Evolutionary conservation across 1,140 invertebrate species (phyloP), one percentile per base, ranked within the genome.

Genomic region (Lordiphosa clarofinis): DNA sequence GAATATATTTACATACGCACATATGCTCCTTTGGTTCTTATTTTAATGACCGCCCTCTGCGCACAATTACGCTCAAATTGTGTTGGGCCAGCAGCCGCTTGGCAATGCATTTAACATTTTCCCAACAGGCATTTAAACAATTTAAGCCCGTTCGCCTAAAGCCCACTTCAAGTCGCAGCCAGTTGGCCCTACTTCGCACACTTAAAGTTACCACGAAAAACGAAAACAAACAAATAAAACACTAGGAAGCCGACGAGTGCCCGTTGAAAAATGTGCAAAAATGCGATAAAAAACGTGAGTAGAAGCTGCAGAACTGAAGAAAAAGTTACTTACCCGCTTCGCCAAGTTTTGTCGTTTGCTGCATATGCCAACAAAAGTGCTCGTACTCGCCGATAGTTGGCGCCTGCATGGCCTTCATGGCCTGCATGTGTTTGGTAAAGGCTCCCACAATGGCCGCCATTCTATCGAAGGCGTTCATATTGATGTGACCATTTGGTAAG

Each of bases 401-500:
- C 68, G 67, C 37, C 50, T 58, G 42, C 31, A 48, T 39, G 39
- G 57, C 43, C 52, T 87, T 87, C 48, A 86, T 74, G 3, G 73
- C 56, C 53, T 70, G 68, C 88, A 89, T 88, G 63, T 88, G 87
- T 40, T 75, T 87, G 40, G 86, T 88, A 28, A 88, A 89, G 10
- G 87, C 87, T 13, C 81, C 81, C 38, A 89, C 88, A 65, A 89
- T 88, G 52, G 88, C 86, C 28, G 86, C 88, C 76, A 89, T 73
- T 11, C 84, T 73, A 84, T 88, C 82, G 62, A 89, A 89, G 65
- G 88, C 88, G 66, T 55, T 72, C 61, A 89, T 73, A 75, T 89
- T 89, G 73, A 89, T 87, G 78, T 88, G 79, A 64, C 87, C 81
- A 71, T 89, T 88, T 43, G 86, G 82, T 56, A 89, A 71, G 47